Conservation (phyloP, 2,113 vertebrate species). For the Brienomyrus brachyistius region DNA sequence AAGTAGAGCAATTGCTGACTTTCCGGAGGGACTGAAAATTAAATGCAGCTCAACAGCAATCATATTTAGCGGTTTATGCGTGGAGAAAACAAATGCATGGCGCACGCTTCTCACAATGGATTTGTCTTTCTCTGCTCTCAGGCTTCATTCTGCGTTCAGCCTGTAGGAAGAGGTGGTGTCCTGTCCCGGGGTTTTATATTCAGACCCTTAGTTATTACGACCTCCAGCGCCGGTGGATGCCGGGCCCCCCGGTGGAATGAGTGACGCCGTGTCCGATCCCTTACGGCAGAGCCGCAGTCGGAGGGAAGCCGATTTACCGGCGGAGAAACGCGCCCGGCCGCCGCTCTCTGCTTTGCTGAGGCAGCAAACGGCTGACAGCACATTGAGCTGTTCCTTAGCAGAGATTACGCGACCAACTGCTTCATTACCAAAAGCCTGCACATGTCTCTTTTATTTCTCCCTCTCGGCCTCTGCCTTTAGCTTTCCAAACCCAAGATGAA, state of each 20-base stretch:
- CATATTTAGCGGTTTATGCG: neutral
- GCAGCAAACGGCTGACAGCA: slow-evolving; percentile 49
- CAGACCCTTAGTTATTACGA: neutral
- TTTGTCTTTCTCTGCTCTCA: neutral
- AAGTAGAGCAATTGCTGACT: neutral
- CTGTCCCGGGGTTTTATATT: neutral
- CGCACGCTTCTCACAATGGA: neutral
- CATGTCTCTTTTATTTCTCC: slow-evolving; percentile 12
- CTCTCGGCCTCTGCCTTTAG: neutral
- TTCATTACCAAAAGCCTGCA: slow-evolving; percentile 38
- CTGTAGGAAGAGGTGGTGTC: neutral
- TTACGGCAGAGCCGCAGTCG: slow-evolving; percentile 59
- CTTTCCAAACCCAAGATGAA: neutral
- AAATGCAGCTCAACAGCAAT: neutral
- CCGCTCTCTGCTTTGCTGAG: slow-evolving; percentile 60
- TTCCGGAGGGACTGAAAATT: neutral
- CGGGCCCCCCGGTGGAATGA: slow-evolving; percentile 53
- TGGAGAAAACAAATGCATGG: neutral
- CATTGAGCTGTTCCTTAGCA: slow-evolving; percentile 24
- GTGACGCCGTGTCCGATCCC: slow-evolving; percentile 54
- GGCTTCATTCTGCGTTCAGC: neutral
- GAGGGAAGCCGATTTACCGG: slow-evolving; percentile 24
- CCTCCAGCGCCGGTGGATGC: slow-evolving; percentile 35
- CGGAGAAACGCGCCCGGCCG: slow-evolving; percentile 43
- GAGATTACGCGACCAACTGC: slow-evolving; percentile 30